Base-by-base conservation (phyloP, 2,888 invertebrate species). In the Philaethria dido region DNA sequence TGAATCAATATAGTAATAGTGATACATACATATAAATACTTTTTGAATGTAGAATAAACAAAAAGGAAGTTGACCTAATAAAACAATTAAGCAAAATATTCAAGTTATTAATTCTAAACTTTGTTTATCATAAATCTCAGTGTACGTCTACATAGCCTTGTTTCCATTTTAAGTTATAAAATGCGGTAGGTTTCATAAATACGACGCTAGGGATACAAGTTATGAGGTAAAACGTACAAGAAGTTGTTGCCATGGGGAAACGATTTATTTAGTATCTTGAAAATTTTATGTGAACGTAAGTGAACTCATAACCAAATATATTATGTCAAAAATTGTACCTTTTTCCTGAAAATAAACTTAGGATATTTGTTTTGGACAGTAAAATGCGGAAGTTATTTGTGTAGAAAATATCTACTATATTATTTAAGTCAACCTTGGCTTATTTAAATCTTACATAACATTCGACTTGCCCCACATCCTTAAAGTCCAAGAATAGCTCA, bases 261-360 rank as follows among this genome's bases (percentile, higher is more conserved):
- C 25, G 50, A 52, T 52, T 29, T 52, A 52, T 52, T 29, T 29
- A 52, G 52, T 52, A 29, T 16, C 16, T 52, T 52, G 29, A 29
- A 52, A 16, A 33, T 29, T 60, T 60, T 60, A 44, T 45, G 33
- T 47, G 4, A 36, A 60, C 29, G 20, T 47, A 60, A 60, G 33
- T 61, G n/a, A 47, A 16, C 6, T 14, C 29, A 29, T 16, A 36
- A 50, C 25, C 25, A 62, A 29, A 52, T 52, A 52, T 52, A 50
- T 29, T 3, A 50, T 9, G 50, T 29, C 11, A 4, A 52, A 52
- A 29, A 13, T 50, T n/a, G 8, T 29, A 16, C 25, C 2, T n/a
- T 29, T 50, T 29, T 50, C n/a, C 3, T 11, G 29, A n/a, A 29
- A 25, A 29, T 50, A 48, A 6, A 6, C 14, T 25, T 9, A 29